Evolutionary conservation across 2,888 invertebrate genomes (phyloP).

Genomic region (Neocrepidodera transversa): DNA sequence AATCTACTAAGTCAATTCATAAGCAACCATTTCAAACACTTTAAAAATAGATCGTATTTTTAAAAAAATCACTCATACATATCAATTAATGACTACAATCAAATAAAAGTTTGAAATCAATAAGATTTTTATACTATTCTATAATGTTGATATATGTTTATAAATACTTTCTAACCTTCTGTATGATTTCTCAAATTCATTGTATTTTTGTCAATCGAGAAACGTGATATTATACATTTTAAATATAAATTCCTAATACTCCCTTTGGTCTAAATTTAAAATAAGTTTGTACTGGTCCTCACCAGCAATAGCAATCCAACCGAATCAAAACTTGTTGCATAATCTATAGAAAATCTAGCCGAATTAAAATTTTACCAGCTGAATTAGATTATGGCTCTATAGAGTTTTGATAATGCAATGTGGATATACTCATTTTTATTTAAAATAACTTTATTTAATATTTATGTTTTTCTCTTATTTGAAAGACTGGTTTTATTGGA

Average conservation of each 20-base stretch:
- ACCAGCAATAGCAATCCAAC: neutral
- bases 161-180: no score
- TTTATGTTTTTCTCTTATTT: constrained; percentile 13
- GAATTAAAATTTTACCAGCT: constrained; percentile 17
- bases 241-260: neutral
- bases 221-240: no score
- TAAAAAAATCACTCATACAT: constrained; percentile 11
- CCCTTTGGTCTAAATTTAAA: constrained; percentile 22
- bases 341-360: constrained; percentile 4
- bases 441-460: constrained; percentile 5
- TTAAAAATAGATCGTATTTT: constrained; percentile 13
- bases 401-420: constrained; percentile 6
- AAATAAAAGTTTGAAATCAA: neutral
- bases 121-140: no score
- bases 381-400: constrained; percentile 12
- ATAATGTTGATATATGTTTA: no score
- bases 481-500: constrained; percentile 15
- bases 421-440: constrained; percentile 20
- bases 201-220: no score
- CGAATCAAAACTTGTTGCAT: neutral
- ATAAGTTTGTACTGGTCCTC: neutral
- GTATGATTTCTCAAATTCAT: no score
- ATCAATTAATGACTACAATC: constrained; percentile 5
- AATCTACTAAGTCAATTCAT: constrained; percentile 15
- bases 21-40: neutral